phyloP scores from a whole-genome alignment of 2,797 vertebrate genomes.

The Acanthiza pusilla region DNA sequence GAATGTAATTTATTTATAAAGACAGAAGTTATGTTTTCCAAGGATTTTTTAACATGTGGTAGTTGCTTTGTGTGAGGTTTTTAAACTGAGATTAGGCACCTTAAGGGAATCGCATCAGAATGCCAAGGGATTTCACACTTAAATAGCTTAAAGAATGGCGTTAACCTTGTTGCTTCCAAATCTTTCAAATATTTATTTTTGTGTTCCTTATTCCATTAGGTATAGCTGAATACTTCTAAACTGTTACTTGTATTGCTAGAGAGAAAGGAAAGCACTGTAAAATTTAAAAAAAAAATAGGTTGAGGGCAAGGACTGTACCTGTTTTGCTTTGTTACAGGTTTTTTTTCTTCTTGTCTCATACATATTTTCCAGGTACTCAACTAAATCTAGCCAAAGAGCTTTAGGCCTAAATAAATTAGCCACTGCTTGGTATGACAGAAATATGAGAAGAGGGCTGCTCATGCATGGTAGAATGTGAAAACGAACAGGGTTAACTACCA shows the following conservation, averaged over 20 bases:
- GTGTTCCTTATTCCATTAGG: neutral
- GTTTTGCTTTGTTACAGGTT: neutral
- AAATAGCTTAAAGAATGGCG: neutral
- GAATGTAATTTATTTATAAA: neutral
- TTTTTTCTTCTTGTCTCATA: neutral
- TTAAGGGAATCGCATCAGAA: constrained; percentile 42
- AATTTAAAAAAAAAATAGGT: neutral
- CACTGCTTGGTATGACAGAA: neutral
- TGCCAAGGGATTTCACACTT: neutral
- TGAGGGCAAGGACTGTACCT: accelerated
- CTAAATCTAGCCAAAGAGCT: neutral
- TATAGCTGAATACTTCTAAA: neutral
- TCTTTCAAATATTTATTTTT: neutral
- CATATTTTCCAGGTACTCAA: neutral
- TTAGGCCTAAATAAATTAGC: neutral
- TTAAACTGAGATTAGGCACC: neutral
- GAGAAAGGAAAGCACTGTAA: neutral
- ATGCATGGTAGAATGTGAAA: neutral
- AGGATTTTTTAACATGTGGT: neutral
- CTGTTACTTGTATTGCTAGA: neutral
- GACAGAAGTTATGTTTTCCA: neutral
- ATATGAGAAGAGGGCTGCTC: neutral
- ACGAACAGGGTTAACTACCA: neutral
- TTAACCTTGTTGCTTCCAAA: neutral
- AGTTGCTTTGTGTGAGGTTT: neutral